Percentiles rank a stretch among this genome's conserved stretches.
Conservation (phyloP, 2,888 invertebrate species). For the Hydrotaea diabolus region DNA sequence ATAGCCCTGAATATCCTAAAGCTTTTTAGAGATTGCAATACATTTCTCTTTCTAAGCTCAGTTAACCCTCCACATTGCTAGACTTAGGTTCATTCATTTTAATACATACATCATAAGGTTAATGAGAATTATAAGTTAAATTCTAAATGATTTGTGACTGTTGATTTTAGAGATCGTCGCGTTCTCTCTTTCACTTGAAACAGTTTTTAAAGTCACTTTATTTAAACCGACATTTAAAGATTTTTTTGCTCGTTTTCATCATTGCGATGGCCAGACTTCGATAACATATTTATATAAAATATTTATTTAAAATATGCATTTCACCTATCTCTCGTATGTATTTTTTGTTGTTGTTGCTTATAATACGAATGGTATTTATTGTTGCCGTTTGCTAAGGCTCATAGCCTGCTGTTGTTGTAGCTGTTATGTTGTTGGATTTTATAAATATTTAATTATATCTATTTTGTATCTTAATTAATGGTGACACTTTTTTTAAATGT, state of each 20-base stretch:
- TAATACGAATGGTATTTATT: neutral
- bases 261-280: neutral
- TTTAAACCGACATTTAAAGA: neutral
- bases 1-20: too few species aligned
- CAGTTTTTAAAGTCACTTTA: too few species aligned
- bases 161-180: too few species aligned
- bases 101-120: too few species aligned
- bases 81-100: too few species aligned
- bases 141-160: too few species aligned
- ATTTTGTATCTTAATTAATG: constrained; percentile 68
- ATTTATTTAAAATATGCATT: neutral
- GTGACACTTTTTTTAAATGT: constrained; percentile 68
- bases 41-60: too few species aligned
- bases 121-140: too few species aligned
- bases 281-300: too few species aligned
- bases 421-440: constrained; percentile 54
- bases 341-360: neutral
- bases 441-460: constrained; percentile 66
- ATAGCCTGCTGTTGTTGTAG: constrained; percentile 15
- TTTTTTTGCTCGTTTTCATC: neutral
- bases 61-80: too few species aligned
- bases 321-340: neutral
- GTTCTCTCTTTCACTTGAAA: too few species aligned
- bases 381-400: neutral
- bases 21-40: too few species aligned